Evolutionary conservation across 2,797 vertebrate species (phyloP).

Genomic region (Scyliorhinus canicula): DNA sequence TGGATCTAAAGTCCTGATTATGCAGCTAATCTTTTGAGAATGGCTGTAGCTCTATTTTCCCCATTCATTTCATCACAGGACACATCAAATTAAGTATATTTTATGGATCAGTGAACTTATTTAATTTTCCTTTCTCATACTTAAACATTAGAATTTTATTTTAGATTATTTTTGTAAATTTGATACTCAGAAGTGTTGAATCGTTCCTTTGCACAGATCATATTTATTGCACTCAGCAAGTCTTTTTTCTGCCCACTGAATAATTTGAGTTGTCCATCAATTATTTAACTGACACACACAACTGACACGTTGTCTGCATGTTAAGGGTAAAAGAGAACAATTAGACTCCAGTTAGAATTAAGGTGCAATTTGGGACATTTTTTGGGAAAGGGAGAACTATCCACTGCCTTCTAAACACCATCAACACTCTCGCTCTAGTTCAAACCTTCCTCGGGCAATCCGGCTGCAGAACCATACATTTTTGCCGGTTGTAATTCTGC

Average conservation of each 20-base stretch:
- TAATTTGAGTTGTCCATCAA: neutral
- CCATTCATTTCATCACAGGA: neutral
- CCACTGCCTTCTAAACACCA: neutral
- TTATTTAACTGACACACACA: slow-evolving; percentile 17
- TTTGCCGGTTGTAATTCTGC: neutral
- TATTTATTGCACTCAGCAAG: slow-evolving; percentile 16
- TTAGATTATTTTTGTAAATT: neutral
- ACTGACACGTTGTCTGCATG: neutral
- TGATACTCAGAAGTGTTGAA: neutral
- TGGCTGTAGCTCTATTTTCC: neutral
- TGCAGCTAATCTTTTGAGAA: neutral
- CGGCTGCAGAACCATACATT: neutral
- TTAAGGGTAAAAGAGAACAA: neutral
- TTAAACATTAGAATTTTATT: neutral
- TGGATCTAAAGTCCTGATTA: neutral
- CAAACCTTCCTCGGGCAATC: neutral
- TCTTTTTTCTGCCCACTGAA: slow-evolving; percentile 16
- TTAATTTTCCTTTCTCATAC: neutral
- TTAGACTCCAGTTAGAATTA: neutral
- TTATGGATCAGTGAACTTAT: neutral
- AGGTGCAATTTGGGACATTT: neutral
- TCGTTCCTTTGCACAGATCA: neutral
- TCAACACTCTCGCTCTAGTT: neutral
- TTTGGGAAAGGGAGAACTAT: neutral
- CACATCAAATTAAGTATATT: neutral